These are phyloP conservation scores for Harpalus rubripes DNA, from an alignment of 2,888 invertebrate genomes.

Conservation along the genomic window DNA sequence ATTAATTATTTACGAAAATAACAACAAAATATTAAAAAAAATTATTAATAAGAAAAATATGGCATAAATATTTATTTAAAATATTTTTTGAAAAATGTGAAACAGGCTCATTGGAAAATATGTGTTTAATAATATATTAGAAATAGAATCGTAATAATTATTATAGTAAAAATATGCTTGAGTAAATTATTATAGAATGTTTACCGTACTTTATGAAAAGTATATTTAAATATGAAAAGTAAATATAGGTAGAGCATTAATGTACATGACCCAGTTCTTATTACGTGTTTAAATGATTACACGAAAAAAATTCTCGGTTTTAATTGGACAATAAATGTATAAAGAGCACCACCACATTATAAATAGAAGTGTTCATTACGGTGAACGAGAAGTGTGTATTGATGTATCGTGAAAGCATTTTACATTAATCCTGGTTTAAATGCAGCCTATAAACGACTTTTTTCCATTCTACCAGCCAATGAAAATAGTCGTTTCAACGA, in stretches of 20 bases:
- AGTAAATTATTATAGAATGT: neutral
- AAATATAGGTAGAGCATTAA: neutral
- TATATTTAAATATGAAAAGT: neutral
- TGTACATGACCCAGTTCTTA: neutral
- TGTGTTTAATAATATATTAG: too few species aligned
- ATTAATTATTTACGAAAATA: too few species aligned
- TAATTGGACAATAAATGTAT: slow-evolving; percentile 41
- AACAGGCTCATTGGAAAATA: too few species aligned
- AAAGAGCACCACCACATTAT: slow-evolving; percentile 23
- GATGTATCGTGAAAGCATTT: slow-evolving; percentile 51
- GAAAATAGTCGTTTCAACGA: slow-evolving; percentile 33
- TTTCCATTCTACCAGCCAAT: slow-evolving; percentile 45
- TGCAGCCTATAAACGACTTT: slow-evolving; percentile 45
- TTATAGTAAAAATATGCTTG: too few species aligned
- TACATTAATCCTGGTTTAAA: slow-evolving; percentile 50
- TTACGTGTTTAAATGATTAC: neutral
- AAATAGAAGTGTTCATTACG: slow-evolving; percentile 36
- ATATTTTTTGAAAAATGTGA: too few species aligned
- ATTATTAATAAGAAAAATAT: too few species aligned
- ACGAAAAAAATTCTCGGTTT: neutral
- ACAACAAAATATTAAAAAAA: too few species aligned
- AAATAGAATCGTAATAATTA: too few species aligned
- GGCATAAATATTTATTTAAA: too few species aligned
- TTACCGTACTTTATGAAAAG: neutral
- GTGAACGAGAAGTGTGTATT: slow-evolving; percentile 30